Percentiles rank a stretch among this genome's conserved stretches.
These are phyloP conservation scores for Actinopyga echinites DNA, from an alignment of 53 echinoderm and acorn worm genomes.

Conservation along the genomic window DNA sequence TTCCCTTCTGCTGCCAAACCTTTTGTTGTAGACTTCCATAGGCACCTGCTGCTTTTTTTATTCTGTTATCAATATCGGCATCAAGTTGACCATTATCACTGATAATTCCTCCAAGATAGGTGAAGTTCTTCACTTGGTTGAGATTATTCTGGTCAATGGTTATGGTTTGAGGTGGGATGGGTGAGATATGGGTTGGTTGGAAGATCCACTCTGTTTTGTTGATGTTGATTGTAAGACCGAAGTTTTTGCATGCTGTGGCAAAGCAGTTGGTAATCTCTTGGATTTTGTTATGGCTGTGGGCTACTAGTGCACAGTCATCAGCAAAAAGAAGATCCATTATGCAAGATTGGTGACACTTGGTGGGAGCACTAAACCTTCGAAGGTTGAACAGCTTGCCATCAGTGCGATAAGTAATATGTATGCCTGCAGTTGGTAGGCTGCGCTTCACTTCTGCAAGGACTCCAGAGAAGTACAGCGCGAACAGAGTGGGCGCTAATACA, in stretches of 20 bases:
- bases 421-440: too few relatives aligned
- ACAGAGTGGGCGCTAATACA: conserved; percentile 11
- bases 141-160: conserved; percentile 32
- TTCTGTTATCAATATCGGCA: conserved; percentile 13
- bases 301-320: too few relatives aligned
- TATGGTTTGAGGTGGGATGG: conserved; percentile 25
- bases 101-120: conserved; percentile 25
- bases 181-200: conserved; percentile 2
- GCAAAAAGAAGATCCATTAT: too few relatives aligned
- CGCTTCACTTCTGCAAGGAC: too few relatives aligned
- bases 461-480: conserved; percentile 13
- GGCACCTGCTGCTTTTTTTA: conserved; percentile 12
- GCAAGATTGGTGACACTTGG: too few relatives aligned
- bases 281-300: too few relatives aligned
- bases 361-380: conserved; percentile 31
- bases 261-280: too few relatives aligned
- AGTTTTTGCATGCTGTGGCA: too few relatives aligned
- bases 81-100: neutral
- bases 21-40: neutral
- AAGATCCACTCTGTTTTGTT: conserved; percentile 41
- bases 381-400: conserved; percentile 30
- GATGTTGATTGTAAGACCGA: too few relatives aligned
- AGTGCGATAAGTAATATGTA: too few relatives aligned
- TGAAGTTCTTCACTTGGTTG: conserved; percentile 50
- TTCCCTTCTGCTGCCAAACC: too few relatives aligned